Percentiles rank a stretch among this genome's conserved stretches.
phyloP scores from a whole-genome alignment of 2,888 invertebrate species.

The Fragum fragum region DNA sequence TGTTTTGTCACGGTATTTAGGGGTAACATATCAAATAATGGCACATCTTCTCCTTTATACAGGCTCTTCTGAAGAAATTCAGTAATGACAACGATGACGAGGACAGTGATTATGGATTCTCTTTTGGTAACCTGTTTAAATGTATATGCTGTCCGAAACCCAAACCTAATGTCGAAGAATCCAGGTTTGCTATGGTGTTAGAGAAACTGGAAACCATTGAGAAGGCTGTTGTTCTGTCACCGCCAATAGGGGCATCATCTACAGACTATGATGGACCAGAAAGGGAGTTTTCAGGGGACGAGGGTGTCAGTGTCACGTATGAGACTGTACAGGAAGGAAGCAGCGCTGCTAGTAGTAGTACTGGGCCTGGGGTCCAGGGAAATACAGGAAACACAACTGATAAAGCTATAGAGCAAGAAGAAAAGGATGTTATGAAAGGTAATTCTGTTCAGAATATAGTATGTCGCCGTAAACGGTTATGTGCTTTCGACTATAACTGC shows the following conservation, averaged over 20 bases:
- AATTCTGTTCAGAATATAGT: too few species aligned
- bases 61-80: constrained; percentile 72
- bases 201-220: constrained; percentile 73
- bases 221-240: constrained; percentile 35
- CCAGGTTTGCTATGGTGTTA: constrained; percentile 72
- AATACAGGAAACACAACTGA: neutral
- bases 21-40: too few species aligned
- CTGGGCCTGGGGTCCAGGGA: neutral
- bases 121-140: constrained; percentile 79
- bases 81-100: constrained; percentile 54
- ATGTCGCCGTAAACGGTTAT: too few species aligned
- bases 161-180: constrained; percentile 63
- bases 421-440: constrained; percentile 16
- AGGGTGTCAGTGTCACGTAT: constrained; percentile 53
- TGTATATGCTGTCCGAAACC: constrained; percentile 81
- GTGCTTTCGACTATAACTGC: too few species aligned
- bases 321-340: constrained; percentile 51
- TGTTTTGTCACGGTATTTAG: too few species aligned
- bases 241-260: constrained; percentile 7
- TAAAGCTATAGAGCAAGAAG: neutral
- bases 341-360: neutral
- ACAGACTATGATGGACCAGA: constrained; percentile 21
- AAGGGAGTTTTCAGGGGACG: constrained; percentile 42
- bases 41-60: constrained; percentile 11
- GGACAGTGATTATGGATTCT: constrained; percentile 78